Conservation (phyloP, 2,113 vertebrate genomes). For the Amblyornis subalaris region DNA sequence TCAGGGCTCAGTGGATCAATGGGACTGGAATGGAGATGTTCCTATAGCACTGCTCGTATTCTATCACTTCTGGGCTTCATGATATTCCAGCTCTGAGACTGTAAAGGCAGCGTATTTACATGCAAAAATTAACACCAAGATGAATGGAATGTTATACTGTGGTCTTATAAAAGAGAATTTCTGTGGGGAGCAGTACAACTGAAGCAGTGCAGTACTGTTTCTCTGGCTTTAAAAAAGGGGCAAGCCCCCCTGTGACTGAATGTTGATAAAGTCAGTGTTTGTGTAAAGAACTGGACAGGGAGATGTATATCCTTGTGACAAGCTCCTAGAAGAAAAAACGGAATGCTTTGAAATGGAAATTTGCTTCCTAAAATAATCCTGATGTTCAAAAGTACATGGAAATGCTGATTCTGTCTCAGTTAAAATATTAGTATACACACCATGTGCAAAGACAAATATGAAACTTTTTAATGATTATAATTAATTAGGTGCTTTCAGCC, state of each 20-base stretch:
- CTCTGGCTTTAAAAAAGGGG: not conserved
- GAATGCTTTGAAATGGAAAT: not conserved
- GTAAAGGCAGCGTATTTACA: not conserved
- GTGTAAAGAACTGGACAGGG: not conserved
- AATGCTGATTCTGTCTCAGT: not conserved
- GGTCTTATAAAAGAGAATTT: not conserved
- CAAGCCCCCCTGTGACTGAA: not conserved
- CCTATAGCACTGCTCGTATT: not conserved
- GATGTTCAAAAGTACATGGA: not conserved
- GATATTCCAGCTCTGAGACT: not conserved
- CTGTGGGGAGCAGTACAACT: not conserved
- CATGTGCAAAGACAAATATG: not conserved
- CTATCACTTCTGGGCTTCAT: not conserved
- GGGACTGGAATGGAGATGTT: not conserved
- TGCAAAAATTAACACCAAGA: not conserved
- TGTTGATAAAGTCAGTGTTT: not conserved
- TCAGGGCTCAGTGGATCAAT: not conserved
- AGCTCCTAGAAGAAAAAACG: fast-evolving
- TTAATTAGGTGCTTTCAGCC: not conserved
- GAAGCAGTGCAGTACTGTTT: not conserved
- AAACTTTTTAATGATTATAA: not conserved
- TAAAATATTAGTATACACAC: not conserved
- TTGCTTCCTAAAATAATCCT: not conserved
- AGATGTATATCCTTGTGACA: not conserved
- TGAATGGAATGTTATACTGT: not conserved